These are phyloP conservation scores for Drosophila takahashii DNA, from an alignment of 1,140 invertebrate genomes.

Conservation along the genomic window DNA sequence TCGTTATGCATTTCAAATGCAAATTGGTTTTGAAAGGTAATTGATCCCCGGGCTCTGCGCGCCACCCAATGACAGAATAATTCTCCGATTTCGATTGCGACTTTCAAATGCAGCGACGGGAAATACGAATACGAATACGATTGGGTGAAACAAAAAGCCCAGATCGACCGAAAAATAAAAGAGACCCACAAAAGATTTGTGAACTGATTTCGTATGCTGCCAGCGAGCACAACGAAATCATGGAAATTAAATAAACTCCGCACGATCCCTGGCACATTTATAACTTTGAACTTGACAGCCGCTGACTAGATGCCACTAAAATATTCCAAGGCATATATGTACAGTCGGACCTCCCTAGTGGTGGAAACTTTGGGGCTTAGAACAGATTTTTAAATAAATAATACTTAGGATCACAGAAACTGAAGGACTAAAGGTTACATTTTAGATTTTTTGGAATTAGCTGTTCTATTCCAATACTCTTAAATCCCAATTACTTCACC, in stretches of 20 bases:
- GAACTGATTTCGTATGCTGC: slow-evolving; percentile 63
- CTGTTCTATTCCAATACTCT: neutral
- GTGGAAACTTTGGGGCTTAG: neutral
- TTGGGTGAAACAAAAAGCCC: slow-evolving; percentile 1
- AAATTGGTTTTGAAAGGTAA: slow-evolving; percentile 81
- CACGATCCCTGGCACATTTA: slow-evolving; percentile 68
- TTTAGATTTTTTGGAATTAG: too few species aligned
- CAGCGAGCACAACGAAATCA: slow-evolving; percentile 40
- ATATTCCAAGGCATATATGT: slow-evolving; percentile 5
- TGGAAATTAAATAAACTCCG: slow-evolving; percentile 73
- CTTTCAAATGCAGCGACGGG: slow-evolving; percentile 71
- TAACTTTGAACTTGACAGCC: slow-evolving; percentile 77
- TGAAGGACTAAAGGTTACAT: too few species aligned
- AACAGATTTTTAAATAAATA: neutral
- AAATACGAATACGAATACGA: slow-evolving; percentile 32
- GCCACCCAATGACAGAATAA: slow-evolving; percentile 68
- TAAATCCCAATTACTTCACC: neutral
- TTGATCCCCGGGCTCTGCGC: slow-evolving; percentile 57
- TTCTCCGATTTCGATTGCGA: slow-evolving; percentile 69
- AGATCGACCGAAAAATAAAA: slow-evolving; percentile 14
- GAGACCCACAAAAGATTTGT: slow-evolving; percentile 40
- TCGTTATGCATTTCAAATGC: slow-evolving; percentile 81
- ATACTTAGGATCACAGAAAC: neutral
- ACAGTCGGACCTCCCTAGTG: slow-evolving; percentile 16
- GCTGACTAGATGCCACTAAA: slow-evolving; percentile 22